Conservation (phyloP, 2,888 invertebrate species). For the Rugalucina vietnamica region DNA sequence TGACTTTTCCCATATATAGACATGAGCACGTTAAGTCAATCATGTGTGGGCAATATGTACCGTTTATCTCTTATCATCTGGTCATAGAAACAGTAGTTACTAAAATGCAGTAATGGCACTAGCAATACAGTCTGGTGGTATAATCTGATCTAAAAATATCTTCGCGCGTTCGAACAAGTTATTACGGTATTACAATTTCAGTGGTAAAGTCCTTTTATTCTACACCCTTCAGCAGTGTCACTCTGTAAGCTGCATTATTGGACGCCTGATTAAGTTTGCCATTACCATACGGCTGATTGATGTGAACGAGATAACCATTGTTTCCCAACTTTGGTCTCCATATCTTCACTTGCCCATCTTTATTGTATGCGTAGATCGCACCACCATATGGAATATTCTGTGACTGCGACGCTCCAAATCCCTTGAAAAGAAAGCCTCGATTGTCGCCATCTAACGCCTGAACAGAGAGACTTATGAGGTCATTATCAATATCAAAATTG, state of each 20-base stretch:
- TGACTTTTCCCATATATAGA: no score
- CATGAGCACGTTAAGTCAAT: no score
- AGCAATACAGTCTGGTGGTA: no score
- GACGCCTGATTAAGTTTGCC: conserved; percentile 35
- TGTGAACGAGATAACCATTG: conserved; percentile 29
- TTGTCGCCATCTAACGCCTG: conserved; percentile 43
- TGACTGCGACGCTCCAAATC: conserved; percentile 36
- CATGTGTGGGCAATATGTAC: no score
- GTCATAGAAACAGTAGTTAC: no score
- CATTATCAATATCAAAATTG: not conserved
- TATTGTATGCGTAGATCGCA: conserved; percentile 34
- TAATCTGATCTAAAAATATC: no score
- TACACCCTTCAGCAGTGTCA: not conserved
- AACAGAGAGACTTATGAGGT: conserved; percentile 29
- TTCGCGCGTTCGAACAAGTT: no score
- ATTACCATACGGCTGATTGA: conserved; percentile 38
- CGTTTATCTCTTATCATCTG: no score
- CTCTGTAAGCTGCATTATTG: conserved; percentile 14
- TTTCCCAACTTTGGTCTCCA: conserved; percentile 36
- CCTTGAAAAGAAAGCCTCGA: conserved; percentile 40
- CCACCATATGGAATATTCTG: conserved; percentile 32
- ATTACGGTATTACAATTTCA: no score
- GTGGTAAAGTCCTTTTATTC: no score
- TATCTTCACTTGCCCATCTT: conserved; percentile 22
- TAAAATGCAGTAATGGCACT: no score